These are phyloP conservation scores for Phthorimaea operculella DNA, from an alignment of 1,140 invertebrate species.

Conservation along the genomic window DNA sequence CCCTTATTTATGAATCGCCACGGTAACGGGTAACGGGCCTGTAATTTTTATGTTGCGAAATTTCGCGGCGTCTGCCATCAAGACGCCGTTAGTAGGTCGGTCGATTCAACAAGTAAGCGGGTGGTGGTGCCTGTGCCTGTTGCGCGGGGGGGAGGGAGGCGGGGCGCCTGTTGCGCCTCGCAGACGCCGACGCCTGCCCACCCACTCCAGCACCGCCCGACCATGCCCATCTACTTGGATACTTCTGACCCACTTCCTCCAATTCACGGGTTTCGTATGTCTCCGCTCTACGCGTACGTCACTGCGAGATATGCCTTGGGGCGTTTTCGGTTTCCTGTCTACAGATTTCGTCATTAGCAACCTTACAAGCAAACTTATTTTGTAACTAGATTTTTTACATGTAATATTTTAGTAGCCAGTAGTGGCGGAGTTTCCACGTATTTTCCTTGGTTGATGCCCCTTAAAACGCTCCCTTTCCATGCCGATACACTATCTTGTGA, in stretches of 20 bases:
- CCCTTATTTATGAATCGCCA: not conserved
- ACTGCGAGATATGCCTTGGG: no score
- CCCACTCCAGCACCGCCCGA: slow-evolving; percentile 31
- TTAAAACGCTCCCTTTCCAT: not conserved
- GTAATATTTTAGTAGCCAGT: no score
- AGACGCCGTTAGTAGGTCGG: slow-evolving; percentile 63
- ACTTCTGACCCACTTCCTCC: slow-evolving; percentile 49
- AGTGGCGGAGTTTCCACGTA: no score
- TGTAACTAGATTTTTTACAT: no score
- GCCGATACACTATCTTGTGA: not conserved
- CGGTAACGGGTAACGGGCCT: not conserved
- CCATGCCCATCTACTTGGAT: slow-evolving; percentile 37
- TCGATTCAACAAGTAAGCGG: slow-evolving; percentile 65
- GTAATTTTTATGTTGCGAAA: slow-evolving; percentile 2
- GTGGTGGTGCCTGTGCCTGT: slow-evolving; percentile 44
- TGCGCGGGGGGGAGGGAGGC: slow-evolving; percentile 35
- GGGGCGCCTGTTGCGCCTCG: slow-evolving; percentile 56
- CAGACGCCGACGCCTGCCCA: slow-evolving; percentile 53
- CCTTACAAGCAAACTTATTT: no score
- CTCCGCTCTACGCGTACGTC: no score
- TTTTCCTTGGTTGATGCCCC: not conserved
- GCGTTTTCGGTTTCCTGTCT: no score
- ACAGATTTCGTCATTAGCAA: no score
- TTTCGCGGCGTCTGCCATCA: slow-evolving; percentile 19
- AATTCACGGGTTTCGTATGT: not conserved